A percentile compares a stretch with the other conserved stretches of the same genome.
phyloP scores from a whole-genome alignment of 2,113 vertebrate genomes.

The Xenopus borealis region DNA sequence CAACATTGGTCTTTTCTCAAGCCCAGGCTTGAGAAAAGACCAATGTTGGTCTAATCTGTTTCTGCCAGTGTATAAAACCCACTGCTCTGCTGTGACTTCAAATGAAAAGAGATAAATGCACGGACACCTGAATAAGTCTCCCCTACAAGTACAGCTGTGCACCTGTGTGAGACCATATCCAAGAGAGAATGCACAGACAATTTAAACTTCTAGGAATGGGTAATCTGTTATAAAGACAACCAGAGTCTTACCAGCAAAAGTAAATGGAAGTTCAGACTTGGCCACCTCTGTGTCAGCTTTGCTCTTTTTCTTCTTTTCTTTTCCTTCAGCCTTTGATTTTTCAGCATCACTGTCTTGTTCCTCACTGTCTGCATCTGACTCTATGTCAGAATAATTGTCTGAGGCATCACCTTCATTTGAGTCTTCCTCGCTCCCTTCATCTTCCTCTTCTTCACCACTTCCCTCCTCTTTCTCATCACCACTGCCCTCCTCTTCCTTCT shows the following conservation, averaged over 20 bases:
- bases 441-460: constrained; percentile 33
- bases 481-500: constrained; percentile 7
- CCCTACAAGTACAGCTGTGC: too few relatives aligned
- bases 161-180: too few relatives aligned
- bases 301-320: constrained; percentile 48
- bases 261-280: constrained; percentile 79
- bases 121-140: too few relatives aligned
- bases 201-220: too few relatives aligned
- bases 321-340: constrained; percentile 10
- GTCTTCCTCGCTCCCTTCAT: constrained; percentile 46
- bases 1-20: too few relatives aligned
- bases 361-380: constrained; percentile 66
- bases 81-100: too few relatives aligned
- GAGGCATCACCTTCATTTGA: constrained; percentile 35
- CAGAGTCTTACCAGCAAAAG: constrained; percentile 74
- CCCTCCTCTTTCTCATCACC: constrained; percentile 19
- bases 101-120: too few relatives aligned
- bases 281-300: constrained; percentile 60
- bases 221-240: too few relatives aligned
- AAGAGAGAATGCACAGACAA: too few relatives aligned
- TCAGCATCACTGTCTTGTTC: constrained; percentile 43
- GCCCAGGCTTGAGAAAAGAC: too few relatives aligned
- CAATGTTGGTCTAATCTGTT: too few relatives aligned
- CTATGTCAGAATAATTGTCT: constrained; percentile 74
- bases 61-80: too few relatives aligned